phyloP scores from a whole-genome alignment of 2,888 invertebrate species.

The Cepaea hortensis region DNA sequence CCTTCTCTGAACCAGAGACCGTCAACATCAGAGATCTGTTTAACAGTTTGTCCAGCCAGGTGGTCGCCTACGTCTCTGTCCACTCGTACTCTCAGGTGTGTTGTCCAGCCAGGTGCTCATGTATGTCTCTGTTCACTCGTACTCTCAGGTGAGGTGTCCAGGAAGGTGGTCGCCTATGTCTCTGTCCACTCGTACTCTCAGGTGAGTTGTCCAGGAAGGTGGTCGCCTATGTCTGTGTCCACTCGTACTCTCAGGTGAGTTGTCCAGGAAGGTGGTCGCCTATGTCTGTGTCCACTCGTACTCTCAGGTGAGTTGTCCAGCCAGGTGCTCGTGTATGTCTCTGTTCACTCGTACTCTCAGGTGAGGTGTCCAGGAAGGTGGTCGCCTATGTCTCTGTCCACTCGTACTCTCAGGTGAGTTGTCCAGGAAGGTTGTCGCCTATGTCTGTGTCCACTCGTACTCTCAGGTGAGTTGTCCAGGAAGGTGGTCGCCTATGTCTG shows the following conservation, averaged over 20 bases:
- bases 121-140: conserved; percentile 26
- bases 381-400: conserved; percentile 2
- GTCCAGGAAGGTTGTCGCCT: background rate
- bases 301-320: conserved; percentile 25
- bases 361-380: background rate
- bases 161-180: background rate
- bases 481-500: background rate
- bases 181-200: conserved; percentile 36
- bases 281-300: conserved; percentile 28
- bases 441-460: conserved; percentile 26
- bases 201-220: background rate
- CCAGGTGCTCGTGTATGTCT: background rate
- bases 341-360: conserved; percentile 36
- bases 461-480: conserved; percentile 20
- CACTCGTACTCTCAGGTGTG: conserved; percentile 42
- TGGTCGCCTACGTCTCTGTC: conserved; percentile 27
- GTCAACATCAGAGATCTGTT: conserved; percentile 36
- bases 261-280: background rate
- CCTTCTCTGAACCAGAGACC: conserved; percentile 33
- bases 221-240: background rate
- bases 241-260: background rate
- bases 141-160: conserved; percentile 38
- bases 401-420: background rate
- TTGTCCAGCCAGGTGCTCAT: background rate
- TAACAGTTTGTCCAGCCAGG: background rate